Evolutionary conservation across 2,113 vertebrate genomes (phyloP).

Genomic region (Ploceus nigricollis): DNA sequence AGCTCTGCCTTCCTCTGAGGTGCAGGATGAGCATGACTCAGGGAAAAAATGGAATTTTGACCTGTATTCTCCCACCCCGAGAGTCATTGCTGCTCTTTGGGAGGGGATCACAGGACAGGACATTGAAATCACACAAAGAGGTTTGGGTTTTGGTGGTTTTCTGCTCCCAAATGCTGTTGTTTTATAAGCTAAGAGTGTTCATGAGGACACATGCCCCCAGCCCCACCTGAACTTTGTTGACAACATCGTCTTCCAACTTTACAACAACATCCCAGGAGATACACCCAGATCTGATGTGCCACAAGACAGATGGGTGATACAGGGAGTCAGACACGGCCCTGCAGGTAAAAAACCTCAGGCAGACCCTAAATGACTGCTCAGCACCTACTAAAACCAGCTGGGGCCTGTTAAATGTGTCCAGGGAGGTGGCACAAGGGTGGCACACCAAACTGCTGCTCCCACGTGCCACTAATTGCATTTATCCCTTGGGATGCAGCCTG

Average conservation of each 20-base stretch:
- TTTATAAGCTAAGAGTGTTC: neutral
- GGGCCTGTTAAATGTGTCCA: neutral
- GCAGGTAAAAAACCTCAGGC: neutral
- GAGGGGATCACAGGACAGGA: neutral
- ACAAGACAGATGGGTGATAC: accelerated
- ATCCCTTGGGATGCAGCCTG: neutral
- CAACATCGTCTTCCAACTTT: accelerated
- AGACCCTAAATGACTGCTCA: neutral
- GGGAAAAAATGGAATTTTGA: neutral
- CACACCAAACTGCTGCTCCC: neutral
- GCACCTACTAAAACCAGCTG: neutral
- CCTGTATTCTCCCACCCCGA: neutral
- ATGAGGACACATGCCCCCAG: neutral
- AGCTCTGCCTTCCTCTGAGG: neutral
- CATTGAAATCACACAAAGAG: neutral
- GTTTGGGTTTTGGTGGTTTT: neutral
- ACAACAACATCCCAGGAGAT: neutral
- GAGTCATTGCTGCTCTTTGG: neutral
- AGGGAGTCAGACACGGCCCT: neutral
- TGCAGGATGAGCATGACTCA: neutral
- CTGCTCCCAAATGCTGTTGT: neutral
- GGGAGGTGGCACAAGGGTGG: neutral
- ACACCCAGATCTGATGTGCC: neutral
- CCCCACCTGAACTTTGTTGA: neutral
- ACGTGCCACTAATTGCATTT: neutral